Conservation (phyloP, 2,113 vertebrate species). For the Nycticebus coucang region DNA sequence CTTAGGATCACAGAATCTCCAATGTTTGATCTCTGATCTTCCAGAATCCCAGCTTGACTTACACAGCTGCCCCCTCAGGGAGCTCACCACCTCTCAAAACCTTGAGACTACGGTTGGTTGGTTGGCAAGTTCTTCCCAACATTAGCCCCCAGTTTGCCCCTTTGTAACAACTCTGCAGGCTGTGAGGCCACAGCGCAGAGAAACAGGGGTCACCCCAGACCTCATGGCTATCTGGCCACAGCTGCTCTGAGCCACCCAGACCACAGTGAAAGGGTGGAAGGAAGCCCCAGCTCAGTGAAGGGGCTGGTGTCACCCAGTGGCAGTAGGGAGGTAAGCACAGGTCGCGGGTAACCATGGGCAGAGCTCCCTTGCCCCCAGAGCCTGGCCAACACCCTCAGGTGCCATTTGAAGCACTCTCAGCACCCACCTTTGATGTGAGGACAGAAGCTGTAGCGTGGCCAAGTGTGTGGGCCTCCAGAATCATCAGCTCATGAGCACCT, state of each 20-base stretch:
- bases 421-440: background rate
- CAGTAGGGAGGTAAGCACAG: background rate
- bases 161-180: background rate
- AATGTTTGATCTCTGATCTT: background rate
- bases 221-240: background rate
- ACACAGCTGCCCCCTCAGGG: background rate
- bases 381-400: background rate
- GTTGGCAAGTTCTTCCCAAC: background rate
- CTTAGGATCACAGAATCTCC: background rate
- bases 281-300: background rate
- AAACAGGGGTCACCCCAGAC: background rate
- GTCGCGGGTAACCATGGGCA: background rate
- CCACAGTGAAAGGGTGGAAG: background rate
- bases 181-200: background rate
- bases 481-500: background rate
- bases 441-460: background rate
- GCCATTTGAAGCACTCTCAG: background rate
- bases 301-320: fast-evolving
- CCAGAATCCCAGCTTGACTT: background rate
- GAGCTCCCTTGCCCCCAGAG: background rate
- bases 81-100: background rate
- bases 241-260: background rate
- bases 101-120: fast-evolving
- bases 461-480: background rate
- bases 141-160: background rate